Percentiles rank a stretch among this genome's conserved stretches.
phyloP scores from a whole-genome alignment of 2,113 vertebrate species.

The Neodon shergylaensis region DNA sequence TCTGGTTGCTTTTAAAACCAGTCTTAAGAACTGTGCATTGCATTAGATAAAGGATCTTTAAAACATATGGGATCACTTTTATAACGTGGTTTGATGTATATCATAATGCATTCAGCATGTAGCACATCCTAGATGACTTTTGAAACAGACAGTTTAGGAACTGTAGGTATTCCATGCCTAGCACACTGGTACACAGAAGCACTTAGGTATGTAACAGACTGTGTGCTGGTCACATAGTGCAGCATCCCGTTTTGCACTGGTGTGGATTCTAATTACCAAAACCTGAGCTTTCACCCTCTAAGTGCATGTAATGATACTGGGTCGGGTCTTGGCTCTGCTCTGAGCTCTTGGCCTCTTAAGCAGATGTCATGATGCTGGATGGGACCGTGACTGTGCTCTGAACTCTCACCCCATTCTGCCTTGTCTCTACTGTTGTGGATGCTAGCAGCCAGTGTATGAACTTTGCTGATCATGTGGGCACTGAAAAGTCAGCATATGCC shows the following conservation, averaged over 20 bases:
- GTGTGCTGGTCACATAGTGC: not conserved
- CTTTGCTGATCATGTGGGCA: rapidly evolving
- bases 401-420: not conserved
- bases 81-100: not conserved
- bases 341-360: not conserved
- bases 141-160: not conserved
- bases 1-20: not conserved
- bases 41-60: not conserved
- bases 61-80: not conserved
- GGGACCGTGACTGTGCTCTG: not conserved
- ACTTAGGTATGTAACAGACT: slow-evolving; percentile 54
- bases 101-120: not conserved
- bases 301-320: not conserved
- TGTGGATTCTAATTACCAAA: slow-evolving; percentile 47
- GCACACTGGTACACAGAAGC: not conserved
- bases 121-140: not conserved
- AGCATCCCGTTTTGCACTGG: not conserved
- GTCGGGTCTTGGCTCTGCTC: not conserved
- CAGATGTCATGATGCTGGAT: not conserved
- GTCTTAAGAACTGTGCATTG: not conserved
- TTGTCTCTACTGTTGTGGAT: rapidly evolving
- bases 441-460: not conserved
- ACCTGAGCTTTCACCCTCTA: not conserved
- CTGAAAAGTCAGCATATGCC: rapidly evolving
- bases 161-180: not conserved